Conservation (phyloP, 2,113 vertebrate species). For the Atherinomorus stipes region DNA sequence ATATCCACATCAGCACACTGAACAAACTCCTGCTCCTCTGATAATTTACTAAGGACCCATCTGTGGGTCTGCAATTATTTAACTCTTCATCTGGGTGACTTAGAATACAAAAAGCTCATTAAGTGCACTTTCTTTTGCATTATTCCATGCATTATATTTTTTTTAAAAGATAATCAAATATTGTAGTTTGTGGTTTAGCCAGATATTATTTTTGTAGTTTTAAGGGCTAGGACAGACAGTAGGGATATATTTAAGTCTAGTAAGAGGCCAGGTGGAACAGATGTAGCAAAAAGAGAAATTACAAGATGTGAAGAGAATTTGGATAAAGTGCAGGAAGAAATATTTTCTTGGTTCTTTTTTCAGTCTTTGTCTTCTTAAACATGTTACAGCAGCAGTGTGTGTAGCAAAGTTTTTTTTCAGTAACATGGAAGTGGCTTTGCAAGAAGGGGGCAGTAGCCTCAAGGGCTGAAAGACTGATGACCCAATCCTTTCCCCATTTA, state of each 20-base stretch:
- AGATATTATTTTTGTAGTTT: conserved; percentile 49
- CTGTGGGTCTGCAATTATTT: conserved; percentile 51
- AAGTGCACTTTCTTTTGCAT: neutral
- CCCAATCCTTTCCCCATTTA: conserved; percentile 55
- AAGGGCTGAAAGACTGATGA: conserved; percentile 61
- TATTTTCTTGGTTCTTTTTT: neutral
- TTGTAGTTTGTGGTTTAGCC: conserved; percentile 12
- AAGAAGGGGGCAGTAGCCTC: neutral
- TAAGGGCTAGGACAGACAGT: conserved; percentile 22
- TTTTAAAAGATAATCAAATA: conserved; percentile 9
- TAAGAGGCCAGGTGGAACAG: conserved; percentile 8
- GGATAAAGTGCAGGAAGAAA: neutral
- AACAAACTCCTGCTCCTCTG: conserved; percentile 43
- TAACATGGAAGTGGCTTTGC: neutral
- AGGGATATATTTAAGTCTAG: conserved; percentile 6
- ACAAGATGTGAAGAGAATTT: conserved; percentile 4
- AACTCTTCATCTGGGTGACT: conserved; percentile 31
- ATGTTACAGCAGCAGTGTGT: neutral
- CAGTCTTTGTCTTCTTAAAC: neutral
- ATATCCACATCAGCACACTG: conserved; percentile 71
- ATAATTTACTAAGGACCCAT: conserved; percentile 64
- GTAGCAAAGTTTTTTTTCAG: conserved; percentile 9
- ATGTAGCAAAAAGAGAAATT: neutral
- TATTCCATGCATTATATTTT: conserved; percentile 23
- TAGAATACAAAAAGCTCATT: conserved; percentile 42